Base-by-base conservation (phyloP, 2,797 vertebrate genomes). In the Sebastes nivosus region DNA sequence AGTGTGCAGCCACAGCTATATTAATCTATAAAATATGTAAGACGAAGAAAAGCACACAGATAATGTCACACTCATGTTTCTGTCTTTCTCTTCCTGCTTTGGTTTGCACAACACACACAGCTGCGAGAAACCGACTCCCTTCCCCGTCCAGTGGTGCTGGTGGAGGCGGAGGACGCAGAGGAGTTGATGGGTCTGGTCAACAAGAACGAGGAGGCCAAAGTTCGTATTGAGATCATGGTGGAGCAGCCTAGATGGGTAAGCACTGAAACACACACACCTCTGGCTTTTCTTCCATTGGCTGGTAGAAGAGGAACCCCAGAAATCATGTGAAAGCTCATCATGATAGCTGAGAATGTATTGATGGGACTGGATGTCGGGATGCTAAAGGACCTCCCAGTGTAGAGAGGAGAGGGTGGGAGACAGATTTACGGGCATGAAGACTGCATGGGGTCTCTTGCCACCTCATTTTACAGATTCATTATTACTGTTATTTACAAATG, bases 161-260 rank as follows among this genome's bases (percentile, higher is more conserved):
- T 99, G 89, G 94, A 96, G 90, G 97, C 96, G 16, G 86, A 87
- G 0, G 95, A 97, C 0, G 98, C 98, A 0, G 96, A 97, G 88
- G 94, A 95, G 65, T 93, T 99, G 89, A 99, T 99, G 98, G 96
- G 96, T 0, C 95, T 99, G 4, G 98, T 99, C 83, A 99, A 99
- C 94, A 98, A 97, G 94, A 99, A 99, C 72, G 97, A 97, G 89
- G 98, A 99, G 87, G 98, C 98, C 54, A 95, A 94, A 0, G 97
- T 99, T 85, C 94, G 92, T 84, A 99, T 99, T 68, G 97, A 99
- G 80, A 95, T 98, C 92, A 96, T 96, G 94, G 91, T 96, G 89
- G 95, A 96, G 88, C 92, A 89, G 1, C 61, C 79, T 1, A 95
- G 92, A 90, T 97, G 97, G 98, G 98, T 99, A 88, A 97, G 97